Percentiles rank a stretch among this genome's conserved stretches.
phyloP scores from a whole-genome alignment of 2,113 vertebrate genomes.

The Amphiprion percula region DNA sequence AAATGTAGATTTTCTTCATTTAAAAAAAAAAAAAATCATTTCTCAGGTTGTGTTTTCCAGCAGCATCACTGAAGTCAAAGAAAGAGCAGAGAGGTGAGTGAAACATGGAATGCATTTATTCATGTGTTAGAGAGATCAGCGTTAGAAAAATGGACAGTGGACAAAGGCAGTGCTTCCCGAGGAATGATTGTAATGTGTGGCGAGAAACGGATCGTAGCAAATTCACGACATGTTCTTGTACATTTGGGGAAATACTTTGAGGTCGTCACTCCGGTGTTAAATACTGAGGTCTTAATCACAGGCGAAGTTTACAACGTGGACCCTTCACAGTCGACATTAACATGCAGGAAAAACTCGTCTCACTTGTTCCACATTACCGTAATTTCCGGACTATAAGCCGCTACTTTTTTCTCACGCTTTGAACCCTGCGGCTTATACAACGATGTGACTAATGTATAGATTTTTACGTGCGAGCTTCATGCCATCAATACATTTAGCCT shows the following conservation, averaged over 20 bases:
- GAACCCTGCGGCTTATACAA: too few species aligned
- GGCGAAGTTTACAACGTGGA: background rate
- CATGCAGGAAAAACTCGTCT: background rate
- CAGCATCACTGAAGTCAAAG: background rate
- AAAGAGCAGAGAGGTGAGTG: conserved; percentile 21
- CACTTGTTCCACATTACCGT: too few species aligned
- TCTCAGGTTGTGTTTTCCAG: background rate
- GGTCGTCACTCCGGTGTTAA: background rate
- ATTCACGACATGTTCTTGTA: conserved; percentile 22
- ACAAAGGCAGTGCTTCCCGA: conserved; percentile 64
- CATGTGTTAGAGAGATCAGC: conserved; percentile 82
- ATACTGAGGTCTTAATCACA: too few species aligned
- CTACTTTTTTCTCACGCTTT: too few species aligned
- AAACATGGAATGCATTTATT: conserved; percentile 83
- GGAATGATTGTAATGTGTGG: conserved; percentile 59
- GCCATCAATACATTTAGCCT: too few species aligned
- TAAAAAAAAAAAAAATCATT: too few species aligned
- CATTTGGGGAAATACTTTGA: background rate
- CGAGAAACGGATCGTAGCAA: conserved; percentile 44
- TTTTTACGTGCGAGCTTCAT: too few species aligned
- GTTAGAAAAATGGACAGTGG: conserved; percentile 81
- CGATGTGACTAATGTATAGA: too few species aligned
- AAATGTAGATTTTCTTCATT: background rate
- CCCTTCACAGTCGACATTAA: conserved; percentile 12
- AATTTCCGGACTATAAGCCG: too few species aligned